A percentile compares a stretch with the other conserved stretches of the same genome.
phyloP scores from a whole-genome alignment of 2,888 invertebrate genomes.

The Drosophila neutralis region DNA sequence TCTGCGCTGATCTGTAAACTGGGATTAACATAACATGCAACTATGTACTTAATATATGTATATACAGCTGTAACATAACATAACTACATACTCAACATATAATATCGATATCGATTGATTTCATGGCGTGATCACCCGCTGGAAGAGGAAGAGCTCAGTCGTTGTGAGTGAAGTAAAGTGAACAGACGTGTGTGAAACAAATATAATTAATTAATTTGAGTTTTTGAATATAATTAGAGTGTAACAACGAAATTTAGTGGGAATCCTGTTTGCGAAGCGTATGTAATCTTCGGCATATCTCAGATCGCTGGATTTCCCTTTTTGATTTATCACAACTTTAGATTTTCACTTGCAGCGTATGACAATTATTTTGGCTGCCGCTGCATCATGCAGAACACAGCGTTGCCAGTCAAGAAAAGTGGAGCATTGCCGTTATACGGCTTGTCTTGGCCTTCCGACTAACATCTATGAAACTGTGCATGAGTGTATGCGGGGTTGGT shows the following conservation, averaged over 20 bases:
- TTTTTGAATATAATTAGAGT: neutral
- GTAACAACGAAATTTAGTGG: neutral
- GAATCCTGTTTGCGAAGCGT: neutral
- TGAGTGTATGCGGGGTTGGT: slow-evolving; percentile 3
- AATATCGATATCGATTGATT: neutral
- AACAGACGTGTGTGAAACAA: accelerated
- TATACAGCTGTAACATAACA: neutral
- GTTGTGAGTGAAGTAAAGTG: neutral
- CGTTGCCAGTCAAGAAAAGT: slow-evolving; percentile 51
- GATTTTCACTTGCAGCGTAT: slow-evolving; percentile 18
- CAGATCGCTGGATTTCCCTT: neutral
- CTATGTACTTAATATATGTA: too few species aligned
- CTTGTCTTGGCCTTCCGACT: slow-evolving; percentile 41
- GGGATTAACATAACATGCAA: neutral
- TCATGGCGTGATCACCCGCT: neutral
- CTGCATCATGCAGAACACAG: slow-evolving; percentile 29
- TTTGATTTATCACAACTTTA: slow-evolving; percentile 20
- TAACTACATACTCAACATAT: neutral
- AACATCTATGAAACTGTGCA: slow-evolving; percentile 8
- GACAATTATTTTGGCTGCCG: slow-evolving; percentile 26
- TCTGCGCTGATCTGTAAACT: neutral
- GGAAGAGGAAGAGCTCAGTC: neutral
- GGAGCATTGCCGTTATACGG: slow-evolving; percentile 27
- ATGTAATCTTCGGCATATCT: neutral
- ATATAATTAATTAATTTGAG: neutral